Evolutionary conservation across 2,888 invertebrate species (phyloP).

Genomic region (Patella ulyssiponensis): DNA sequence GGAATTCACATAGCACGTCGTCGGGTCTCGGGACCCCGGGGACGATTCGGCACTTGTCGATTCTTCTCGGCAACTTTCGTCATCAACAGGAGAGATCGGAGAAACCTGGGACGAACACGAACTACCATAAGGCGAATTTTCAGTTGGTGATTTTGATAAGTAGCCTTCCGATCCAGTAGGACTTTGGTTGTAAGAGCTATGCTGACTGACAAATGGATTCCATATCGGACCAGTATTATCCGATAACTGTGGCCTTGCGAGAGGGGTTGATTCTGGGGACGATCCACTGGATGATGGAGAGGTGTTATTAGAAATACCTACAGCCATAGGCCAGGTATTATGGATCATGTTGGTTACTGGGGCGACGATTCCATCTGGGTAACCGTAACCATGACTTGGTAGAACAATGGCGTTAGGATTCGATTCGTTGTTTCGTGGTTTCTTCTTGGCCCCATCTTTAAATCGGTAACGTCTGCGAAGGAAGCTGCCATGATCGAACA

Average conservation of each 20-base stretch:
- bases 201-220: slow-evolving; percentile 19
- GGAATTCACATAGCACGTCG: slow-evolving; percentile 5
- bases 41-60: slow-evolving; percentile 12
- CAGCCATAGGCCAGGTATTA: not conserved
- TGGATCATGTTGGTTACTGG: not conserved
- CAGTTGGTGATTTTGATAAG: slow-evolving; percentile 20
- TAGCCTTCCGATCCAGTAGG: not conserved
- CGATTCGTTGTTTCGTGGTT: not conserved
- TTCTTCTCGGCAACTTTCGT: not conserved
- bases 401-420: slow-evolving; percentile 21
- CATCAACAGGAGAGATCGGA: slow-evolving; percentile 14
- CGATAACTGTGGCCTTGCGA: not conserved
- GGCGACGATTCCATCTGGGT: not conserved
- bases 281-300: slow-evolving; percentile 13
- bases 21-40: slow-evolving; percentile 14
- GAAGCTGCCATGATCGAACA: slow-evolving; percentile 65
- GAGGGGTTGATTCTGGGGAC: not conserved
- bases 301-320: slow-evolving; percentile 14
- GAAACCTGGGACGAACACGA: slow-evolving; percentile 10
- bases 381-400: not conserved
- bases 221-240: slow-evolving; percentile 14
- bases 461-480: slow-evolving; percentile 61
- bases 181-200: not conserved
- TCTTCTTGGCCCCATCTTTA: slow-evolving; percentile 46
- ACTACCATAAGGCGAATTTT: slow-evolving; percentile 18